Evolutionary conservation across 2,797 vertebrate species (phyloP), one percentile per base, ranked within the genome.

Genomic region (Sebastes minor): DNA sequence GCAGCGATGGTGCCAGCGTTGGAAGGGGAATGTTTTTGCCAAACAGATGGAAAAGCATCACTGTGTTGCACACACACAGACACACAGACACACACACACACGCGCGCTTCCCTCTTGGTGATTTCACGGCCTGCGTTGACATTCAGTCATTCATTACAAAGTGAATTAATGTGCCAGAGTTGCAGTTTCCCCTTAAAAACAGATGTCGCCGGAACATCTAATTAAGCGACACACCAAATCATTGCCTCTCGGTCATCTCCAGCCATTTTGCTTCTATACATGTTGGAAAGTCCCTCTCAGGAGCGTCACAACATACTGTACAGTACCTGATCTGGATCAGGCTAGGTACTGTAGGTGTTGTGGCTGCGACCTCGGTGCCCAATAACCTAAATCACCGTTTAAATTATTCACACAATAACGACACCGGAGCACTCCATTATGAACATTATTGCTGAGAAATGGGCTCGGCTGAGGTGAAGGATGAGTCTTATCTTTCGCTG

Each of bases 371-470:
- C 94, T 92, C 87, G 4, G 74, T 55, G 88, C 74, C 92, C 91
- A 93, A 89, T 92, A 94, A 92, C 91, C 89, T 95, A 93, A 95
- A 94, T 94, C 93, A 94, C 90, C 80, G 81, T 92, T 93, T 96
- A 95, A 96, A 97, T 96, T 95, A 96, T 96, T 96, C 95, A 96
- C 96, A 97, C 96, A 97, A 96, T 98, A 98, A 97, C 96, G 97
- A 97, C 97, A 97, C 94, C 92, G 94, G 96, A 97, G 96, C 97
- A 96, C 97, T 97, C 97, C 96, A 97, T 98, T 97, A 98, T 97
- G 97, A 97, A 97, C 96, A 96, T 97, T 98, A 99, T 98, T 98
- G 97, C 97, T 97, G 97, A 98, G 97, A 97, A 98, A 97, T 96
- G 96, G 96, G 96, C 97, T 93, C 93, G 94, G 96, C 96, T 95